Percentiles rank a stretch among this genome's conserved stretches.
Conservation (phyloP, 1,140 invertebrate species). For the Hormaphis cornu region DNA sequence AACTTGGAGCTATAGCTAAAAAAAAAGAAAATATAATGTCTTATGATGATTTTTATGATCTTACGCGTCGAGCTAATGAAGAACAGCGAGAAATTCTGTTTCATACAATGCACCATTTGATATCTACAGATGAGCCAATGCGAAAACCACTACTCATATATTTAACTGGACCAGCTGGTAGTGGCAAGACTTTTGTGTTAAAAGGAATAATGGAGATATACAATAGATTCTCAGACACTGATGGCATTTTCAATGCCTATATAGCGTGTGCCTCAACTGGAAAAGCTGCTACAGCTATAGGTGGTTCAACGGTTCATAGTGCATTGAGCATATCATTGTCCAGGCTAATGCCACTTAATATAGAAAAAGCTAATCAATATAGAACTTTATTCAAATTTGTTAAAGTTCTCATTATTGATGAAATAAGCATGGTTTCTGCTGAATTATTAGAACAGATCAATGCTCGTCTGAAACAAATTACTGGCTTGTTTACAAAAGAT, state of each 20-base stretch:
- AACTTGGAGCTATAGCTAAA: background rate
- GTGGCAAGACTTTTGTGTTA: background rate
- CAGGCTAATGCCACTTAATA: background rate
- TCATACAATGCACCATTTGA: background rate
- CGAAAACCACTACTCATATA: background rate
- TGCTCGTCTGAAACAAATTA: slow-evolving; percentile 40
- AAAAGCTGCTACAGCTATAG: slow-evolving; percentile 41
- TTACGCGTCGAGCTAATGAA: background rate
- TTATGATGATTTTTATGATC: background rate
- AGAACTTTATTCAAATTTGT: slow-evolving; percentile 35
- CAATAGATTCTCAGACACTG: background rate
- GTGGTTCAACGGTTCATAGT: slow-evolving; percentile 40
- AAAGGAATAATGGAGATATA: background rate
- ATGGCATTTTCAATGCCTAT: background rate
- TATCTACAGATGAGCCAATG: too few species aligned
- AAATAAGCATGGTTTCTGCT: slow-evolving; percentile 42
- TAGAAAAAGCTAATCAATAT: slow-evolving; percentile 36
- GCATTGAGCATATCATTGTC: slow-evolving; percentile 38
- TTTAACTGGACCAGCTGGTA: slow-evolving; percentile 1
- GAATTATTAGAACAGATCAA: slow-evolving; percentile 38
- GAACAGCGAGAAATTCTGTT: background rate
- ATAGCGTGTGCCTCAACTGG: slow-evolving; percentile 39
- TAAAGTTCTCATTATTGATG: slow-evolving; percentile 42
- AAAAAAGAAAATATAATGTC: too few species aligned
- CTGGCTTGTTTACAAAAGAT: slow-evolving; percentile 35